Evolutionary conservation across 1,140 invertebrate species (phyloP).

Genomic region (Rhynchophorus ferrugineus): DNA sequence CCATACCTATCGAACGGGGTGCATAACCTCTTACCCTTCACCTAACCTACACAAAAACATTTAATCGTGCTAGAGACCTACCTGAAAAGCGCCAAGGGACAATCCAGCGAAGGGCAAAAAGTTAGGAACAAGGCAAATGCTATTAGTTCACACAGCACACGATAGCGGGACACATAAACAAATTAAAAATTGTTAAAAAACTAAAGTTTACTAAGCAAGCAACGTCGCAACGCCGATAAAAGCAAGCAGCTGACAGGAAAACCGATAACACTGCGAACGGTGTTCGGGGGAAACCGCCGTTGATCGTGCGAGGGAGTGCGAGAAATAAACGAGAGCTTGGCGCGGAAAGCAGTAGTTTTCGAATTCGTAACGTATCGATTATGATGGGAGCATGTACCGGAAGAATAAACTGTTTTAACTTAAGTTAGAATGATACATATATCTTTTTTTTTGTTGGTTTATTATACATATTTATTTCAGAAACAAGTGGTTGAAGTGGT

Average conservation of each 20-base stretch:
- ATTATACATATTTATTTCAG: too few relatives aligned
- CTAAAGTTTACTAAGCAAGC: conserved; percentile 15
- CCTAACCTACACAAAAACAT: conserved; percentile 4
- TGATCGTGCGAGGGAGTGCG: conserved; percentile 9
- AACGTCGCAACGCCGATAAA: conserved; percentile 10
- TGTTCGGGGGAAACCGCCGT: neutral
- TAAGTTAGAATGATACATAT: too few relatives aligned
- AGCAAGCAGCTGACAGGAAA: conserved; percentile 14
- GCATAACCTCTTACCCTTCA: conserved; percentile 8
- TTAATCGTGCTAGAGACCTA: neutral
- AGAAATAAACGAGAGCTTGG: neutral
- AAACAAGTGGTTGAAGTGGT: too few relatives aligned
- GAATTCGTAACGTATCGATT: too few relatives aligned
- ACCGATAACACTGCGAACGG: neutral
- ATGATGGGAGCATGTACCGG: too few relatives aligned
- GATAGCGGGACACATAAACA: conserved; percentile 12
- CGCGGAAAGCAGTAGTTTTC: too few relatives aligned
- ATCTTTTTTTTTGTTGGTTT: too few relatives aligned
- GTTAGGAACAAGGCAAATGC: conserved; percentile 6
- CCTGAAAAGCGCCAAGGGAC: neutral
- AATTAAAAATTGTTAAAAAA: conserved; percentile 14
- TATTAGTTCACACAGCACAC: conserved; percentile 5
- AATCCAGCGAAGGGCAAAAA: neutral
- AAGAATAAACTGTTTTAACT: too few relatives aligned
- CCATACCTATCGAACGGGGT: conserved; percentile 2